Conservation (phyloP, 1,140 invertebrate genomes). For the Lordiphosa collinella region DNA sequence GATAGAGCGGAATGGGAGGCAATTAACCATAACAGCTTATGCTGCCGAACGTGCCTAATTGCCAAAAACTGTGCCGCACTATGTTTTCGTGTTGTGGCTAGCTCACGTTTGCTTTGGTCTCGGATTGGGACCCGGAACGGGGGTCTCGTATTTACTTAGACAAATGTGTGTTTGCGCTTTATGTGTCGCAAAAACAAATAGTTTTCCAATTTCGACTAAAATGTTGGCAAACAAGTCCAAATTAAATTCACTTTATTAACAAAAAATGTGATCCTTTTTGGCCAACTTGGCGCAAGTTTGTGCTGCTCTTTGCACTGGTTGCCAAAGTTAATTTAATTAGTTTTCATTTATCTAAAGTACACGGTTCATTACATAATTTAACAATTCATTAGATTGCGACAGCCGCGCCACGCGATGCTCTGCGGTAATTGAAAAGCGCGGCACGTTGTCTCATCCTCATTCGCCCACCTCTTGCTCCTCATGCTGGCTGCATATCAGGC, state of each 20-base stretch:
- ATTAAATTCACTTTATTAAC: slow-evolving; percentile 42
- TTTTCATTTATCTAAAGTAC: slow-evolving; percentile 71
- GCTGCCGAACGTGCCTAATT: slow-evolving; percentile 58
- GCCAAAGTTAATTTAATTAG: slow-evolving; percentile 61
- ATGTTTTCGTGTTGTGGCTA: neutral
- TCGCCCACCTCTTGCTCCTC: neutral
- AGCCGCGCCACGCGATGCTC: slow-evolving; percentile 12
- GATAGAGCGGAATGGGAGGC: slow-evolving; percentile 10
- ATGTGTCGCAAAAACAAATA: slow-evolving; percentile 58
- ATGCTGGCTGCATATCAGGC: slow-evolving; percentile 2
- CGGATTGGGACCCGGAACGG: slow-evolving; percentile 3
- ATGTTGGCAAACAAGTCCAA: slow-evolving; percentile 57
- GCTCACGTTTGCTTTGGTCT: slow-evolving; percentile 3
- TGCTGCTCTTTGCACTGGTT: slow-evolving; percentile 27
- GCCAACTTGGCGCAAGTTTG: no score
- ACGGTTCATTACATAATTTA: slow-evolving; percentile 70
- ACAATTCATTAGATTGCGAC: slow-evolving; percentile 66
- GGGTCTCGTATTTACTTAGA: slow-evolving; percentile 33
- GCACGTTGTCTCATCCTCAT: slow-evolving; percentile 35
- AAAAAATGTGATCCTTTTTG: slow-evolving; percentile 2
- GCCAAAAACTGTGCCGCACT: slow-evolving; percentile 23
- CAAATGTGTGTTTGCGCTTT: slow-evolving; percentile 26
- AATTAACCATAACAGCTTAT: slow-evolving; percentile 59
- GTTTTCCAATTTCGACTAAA: slow-evolving; percentile 59
- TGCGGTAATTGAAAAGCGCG: slow-evolving; percentile 61